These are phyloP conservation scores for Cyphomyrmex costatus DNA, from an alignment of 1,140 invertebrate genomes.

Conservation along the genomic window DNA sequence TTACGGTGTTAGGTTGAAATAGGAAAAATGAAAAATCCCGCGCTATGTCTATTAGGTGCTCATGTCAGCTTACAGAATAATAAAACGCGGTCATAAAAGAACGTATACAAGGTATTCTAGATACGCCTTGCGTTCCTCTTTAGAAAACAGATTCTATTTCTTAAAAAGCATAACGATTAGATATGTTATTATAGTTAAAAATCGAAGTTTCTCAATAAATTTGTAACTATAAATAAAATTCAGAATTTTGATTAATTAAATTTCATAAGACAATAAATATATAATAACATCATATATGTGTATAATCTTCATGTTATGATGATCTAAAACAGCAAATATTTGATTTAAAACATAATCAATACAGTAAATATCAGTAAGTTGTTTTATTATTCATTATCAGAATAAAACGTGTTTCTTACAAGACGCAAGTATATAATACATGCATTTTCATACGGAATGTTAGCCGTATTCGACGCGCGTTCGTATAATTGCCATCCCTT, in stretches of 20 bases:
- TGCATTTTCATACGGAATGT: constrained; percentile 15
- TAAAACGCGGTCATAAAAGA: constrained; percentile 53
- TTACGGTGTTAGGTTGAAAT: background rate
- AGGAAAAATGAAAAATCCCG: constrained; percentile 30
- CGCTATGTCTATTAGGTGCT: constrained; percentile 21
- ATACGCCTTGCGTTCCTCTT: background rate
- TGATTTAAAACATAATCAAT: background rate
- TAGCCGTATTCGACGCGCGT: constrained; percentile 33
- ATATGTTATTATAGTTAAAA: background rate
- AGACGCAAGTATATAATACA: no score
- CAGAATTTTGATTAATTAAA: background rate
- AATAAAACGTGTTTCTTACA: background rate
- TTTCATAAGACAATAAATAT: background rate
- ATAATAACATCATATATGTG: constrained; percentile 6
- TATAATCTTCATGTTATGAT: background rate
- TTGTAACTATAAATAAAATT: background rate
- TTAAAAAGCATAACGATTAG: background rate
- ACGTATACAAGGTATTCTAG: background rate
- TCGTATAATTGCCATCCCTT: constrained; percentile 52
- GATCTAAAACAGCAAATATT: background rate
- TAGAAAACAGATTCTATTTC: background rate
- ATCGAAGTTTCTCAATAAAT: background rate
- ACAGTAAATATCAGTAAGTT: background rate
- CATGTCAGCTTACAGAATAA: constrained; percentile 37
- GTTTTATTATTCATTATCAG: background rate